Evolutionary conservation across 35 echinoderm and acorn worm genomes (phyloP), one percentile per base, ranked within the genome.

Genomic region (Apostichopus japonicus): DNA sequence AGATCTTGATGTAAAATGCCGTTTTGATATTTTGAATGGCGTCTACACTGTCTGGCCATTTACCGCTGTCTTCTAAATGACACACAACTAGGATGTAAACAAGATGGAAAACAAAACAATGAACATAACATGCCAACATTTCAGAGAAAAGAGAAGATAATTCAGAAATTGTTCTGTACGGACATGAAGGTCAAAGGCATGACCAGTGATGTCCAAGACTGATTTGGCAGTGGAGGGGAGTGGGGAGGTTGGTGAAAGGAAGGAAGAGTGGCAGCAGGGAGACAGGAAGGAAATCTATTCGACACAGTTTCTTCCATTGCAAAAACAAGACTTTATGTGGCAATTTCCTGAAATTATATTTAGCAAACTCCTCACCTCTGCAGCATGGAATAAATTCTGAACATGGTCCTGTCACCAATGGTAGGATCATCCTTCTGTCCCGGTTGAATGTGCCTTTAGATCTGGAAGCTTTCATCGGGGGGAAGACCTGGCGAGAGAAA

Each of bases 11-110:
- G 21, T 95, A 90, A 79, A 99, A 99, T 6, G 97, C 97, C n/a
- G 97, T 93, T 59, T 96, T 99, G 86, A 99, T 95, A 14, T 87
- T 91, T 24, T 96, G 97, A 0, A 99, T 94, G 23, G 97, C 97
- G 53, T 91, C 88, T 5, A 99, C 8, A 24, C 87, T 84, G 81
- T 96, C 92, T 11, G 97, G 97, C 97, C 97, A 99, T 90, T 95
- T 94, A 25, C 97, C 97, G 78, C 97, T 99, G 19, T 94, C 92
- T 90, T 99, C 97, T 61, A 99, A 72, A 23, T 95, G 93, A 83
- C 95, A 96, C 24, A 99, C 73, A 11, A 99, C 97, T 99, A 44
- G 9, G 91, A 90, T 1, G 14, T 25, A 93, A 17, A 58, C 14
- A 78, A n/a, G 10, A 61, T 10, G 0, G 57, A 10, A 61, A 10